phyloP scores from a whole-genome alignment of 2,113 vertebrate species.

The Carollia perspicillata region DNA sequence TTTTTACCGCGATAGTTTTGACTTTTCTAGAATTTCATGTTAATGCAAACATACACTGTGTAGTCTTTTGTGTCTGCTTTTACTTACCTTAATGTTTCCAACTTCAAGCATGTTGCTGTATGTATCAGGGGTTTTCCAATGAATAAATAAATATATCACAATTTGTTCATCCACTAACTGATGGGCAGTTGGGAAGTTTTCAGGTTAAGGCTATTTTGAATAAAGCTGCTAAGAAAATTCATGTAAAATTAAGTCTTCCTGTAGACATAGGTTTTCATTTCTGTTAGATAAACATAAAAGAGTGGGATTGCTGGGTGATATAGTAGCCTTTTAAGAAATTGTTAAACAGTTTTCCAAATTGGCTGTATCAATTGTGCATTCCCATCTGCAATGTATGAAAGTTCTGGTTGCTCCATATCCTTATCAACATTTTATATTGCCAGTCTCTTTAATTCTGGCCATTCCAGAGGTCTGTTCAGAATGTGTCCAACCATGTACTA shows the following conservation, averaged over 20 bases:
- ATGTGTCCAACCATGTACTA: no score
- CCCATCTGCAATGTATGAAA: background rate
- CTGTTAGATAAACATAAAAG: background rate
- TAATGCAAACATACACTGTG: background rate
- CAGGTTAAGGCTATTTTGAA: background rate
- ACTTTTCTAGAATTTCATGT: background rate
- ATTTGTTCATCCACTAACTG: background rate
- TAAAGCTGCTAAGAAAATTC: background rate
- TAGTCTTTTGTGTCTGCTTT: background rate
- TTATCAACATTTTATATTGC: background rate
- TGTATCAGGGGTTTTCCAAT: background rate
- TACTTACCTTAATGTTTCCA: background rate
- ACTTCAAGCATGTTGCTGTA: background rate
- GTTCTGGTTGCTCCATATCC: background rate
- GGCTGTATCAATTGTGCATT: background rate
- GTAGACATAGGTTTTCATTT: background rate
- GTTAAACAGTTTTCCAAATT: background rate
- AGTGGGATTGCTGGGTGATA: background rate
- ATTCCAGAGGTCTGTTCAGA: background rate
- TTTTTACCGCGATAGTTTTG: background rate
- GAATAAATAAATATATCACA: background rate
- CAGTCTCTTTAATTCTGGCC: background rate
- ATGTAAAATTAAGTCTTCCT: background rate
- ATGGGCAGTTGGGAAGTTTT: background rate
- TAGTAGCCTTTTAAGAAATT: background rate